These are phyloP conservation scores for Ectobius pallidus DNA, from an alignment of 2,888 invertebrate species.

Conservation along the genomic window DNA sequence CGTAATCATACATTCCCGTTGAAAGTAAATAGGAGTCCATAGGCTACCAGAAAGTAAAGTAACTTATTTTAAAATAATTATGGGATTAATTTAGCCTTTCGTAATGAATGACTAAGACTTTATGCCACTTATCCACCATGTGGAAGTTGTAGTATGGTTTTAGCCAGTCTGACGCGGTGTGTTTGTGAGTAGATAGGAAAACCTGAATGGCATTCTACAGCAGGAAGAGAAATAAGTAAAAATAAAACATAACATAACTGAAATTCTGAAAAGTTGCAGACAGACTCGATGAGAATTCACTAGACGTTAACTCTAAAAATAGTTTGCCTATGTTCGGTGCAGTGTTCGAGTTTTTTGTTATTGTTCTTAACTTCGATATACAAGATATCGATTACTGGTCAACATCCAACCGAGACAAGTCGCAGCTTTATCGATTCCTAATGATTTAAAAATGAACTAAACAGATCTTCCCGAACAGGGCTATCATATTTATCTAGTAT, in stretches of 20 bases:
- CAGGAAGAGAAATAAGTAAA: neutral
- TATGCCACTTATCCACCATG: no score
- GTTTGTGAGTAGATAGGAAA: neutral
- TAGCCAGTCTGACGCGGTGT: neutral
- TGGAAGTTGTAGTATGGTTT: no score
- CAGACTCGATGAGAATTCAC: neutral
- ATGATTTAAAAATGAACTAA: no score
- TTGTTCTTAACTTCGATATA: neutral
- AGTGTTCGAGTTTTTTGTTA: neutral
- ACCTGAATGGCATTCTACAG: constrained; percentile 5
- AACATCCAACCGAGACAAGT: neutral
- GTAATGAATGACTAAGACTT: no score
- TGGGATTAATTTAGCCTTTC: no score
- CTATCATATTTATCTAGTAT: no score
- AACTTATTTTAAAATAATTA: no score
- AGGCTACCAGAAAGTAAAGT: no score
- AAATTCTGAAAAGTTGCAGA: constrained; percentile 6
- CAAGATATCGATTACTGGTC: neutral
- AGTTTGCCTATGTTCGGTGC: neutral
- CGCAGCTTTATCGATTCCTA: no score
- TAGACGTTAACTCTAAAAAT: neutral
- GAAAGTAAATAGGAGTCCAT: no score
- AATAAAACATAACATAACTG: neutral
- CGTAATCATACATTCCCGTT: no score
- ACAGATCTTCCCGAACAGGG: no score